A percentile compares a stretch with the other conserved stretches of the same genome.
phyloP scores from a whole-genome alignment of 2,797 vertebrate genomes.

The Pseudotriccus pelzelni region DNA sequence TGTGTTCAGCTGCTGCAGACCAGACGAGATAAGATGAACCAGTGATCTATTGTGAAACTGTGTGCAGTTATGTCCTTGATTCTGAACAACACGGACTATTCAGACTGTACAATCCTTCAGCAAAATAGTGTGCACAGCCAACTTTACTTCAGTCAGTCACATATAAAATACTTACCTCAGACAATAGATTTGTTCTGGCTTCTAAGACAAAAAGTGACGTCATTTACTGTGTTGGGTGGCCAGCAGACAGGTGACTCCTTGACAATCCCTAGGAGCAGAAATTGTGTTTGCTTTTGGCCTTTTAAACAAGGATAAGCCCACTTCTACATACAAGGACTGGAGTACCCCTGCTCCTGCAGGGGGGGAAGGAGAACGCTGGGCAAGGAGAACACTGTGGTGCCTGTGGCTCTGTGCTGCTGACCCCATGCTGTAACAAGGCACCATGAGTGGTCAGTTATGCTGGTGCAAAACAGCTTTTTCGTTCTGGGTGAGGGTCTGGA shows the following conservation, averaged over 20 bases:
- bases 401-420: not conserved
- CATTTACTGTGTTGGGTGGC: not conserved
- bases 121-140: not conserved
- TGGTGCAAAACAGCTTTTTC: not conserved
- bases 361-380: not conserved
- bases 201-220: not conserved
- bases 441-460: fast-evolving
- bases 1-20: not conserved
- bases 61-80: not conserved
- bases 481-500: not conserved
- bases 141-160: not conserved
- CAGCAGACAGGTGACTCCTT: not conserved
- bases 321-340: not conserved
- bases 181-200: not conserved
- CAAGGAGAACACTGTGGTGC: not conserved
- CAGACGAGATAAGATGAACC: not conserved
- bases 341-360: not conserved
- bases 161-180: not conserved
- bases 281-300: not conserved
- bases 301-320: not conserved
- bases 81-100: not conserved
- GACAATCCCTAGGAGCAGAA: not conserved
- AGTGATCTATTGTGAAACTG: not conserved
- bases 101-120: not conserved
- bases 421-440: fast-evolving